These are phyloP conservation scores for Drosophila nebulosa DNA, from an alignment of 1,140 invertebrate genomes.

Conservation along the genomic window DNA sequence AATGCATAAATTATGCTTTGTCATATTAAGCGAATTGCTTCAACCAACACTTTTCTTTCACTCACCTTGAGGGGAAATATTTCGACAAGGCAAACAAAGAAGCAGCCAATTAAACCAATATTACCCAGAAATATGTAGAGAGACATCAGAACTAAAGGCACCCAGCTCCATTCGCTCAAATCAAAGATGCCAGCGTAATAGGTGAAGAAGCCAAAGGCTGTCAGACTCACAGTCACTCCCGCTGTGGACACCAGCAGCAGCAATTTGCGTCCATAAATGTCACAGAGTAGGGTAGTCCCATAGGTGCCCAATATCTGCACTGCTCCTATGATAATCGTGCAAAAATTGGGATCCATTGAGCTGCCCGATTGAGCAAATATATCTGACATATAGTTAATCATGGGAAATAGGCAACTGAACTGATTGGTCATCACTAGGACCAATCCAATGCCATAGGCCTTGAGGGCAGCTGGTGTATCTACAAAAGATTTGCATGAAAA, in stretches of 20 bases:
- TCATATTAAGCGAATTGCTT: no score
- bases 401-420: slow-evolving; percentile 56
- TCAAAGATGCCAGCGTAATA: slow-evolving; percentile 35
- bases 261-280: slow-evolving; percentile 51
- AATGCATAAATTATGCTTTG: no score
- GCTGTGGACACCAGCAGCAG: slow-evolving; percentile 49
- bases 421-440: slow-evolving; percentile 50
- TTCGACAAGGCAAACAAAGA: slow-evolving; percentile 65
- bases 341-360: slow-evolving; percentile 81
- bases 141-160: slow-evolving; percentile 64
- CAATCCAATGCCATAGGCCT: slow-evolving; percentile 33
- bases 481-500: neutral
- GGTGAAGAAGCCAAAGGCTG: slow-evolving; percentile 42
- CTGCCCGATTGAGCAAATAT: slow-evolving; percentile 86
- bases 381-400: slow-evolving; percentile 74
- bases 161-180: slow-evolving; percentile 52
- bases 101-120: slow-evolving; percentile 64
- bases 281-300: slow-evolving; percentile 54
- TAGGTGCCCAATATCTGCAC: slow-evolving; percentile 81
- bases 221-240: slow-evolving; percentile 43
- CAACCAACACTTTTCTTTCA: no score
- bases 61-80: slow-evolving; percentile 65
- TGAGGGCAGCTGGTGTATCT: slow-evolving; percentile 32
- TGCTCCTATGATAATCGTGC: slow-evolving; percentile 82
- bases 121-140: slow-evolving; percentile 64